These are phyloP conservation scores for Psammodynastes pulverulentus DNA, from an alignment of 2,113 vertebrate species.

Conservation along the genomic window DNA sequence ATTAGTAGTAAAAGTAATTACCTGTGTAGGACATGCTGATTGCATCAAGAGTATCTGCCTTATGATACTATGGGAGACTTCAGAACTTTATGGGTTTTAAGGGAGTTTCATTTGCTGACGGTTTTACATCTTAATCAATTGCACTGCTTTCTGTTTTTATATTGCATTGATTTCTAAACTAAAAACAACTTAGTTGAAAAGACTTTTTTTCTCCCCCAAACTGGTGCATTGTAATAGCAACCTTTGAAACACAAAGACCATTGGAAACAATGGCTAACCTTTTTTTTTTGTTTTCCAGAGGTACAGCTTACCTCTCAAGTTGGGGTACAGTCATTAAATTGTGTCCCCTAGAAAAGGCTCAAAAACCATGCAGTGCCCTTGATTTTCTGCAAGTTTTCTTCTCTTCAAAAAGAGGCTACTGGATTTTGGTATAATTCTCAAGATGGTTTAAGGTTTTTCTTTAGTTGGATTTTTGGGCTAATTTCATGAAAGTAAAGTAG, in stretches of 20 bases:
- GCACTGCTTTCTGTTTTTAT: conserved; percentile 45
- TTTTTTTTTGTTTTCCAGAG: neutral
- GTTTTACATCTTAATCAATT: conserved; percentile 65
- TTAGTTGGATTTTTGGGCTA: neutral
- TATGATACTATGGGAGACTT: conserved; percentile 51
- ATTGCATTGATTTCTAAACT: conserved; percentile 42
- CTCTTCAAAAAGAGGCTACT: neutral
- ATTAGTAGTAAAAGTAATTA: conserved; percentile 94
- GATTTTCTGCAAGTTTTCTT: neutral
- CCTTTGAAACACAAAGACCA: conserved; percentile 23
- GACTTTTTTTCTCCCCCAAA: conserved; percentile 38
- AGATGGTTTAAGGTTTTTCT: neutral
- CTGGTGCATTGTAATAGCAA: conserved; percentile 27
- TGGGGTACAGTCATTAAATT: neutral
- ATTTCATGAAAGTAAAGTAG: neutral
- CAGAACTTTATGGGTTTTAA: conserved; percentile 59
- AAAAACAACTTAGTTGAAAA: conserved; percentile 54
- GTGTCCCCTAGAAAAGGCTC: neutral
- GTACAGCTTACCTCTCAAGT: fast-evolving
- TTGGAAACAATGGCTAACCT: neutral
- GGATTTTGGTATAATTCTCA: neutral
- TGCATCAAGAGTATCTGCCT: conserved; percentile 78
- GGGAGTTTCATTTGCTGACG: conserved; percentile 64
- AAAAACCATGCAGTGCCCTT: neutral
- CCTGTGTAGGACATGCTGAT: conserved; percentile 78